These are phyloP conservation scores for Anastatus disparis DNA, from an alignment of 1,140 invertebrate genomes.

Conservation along the genomic window DNA sequence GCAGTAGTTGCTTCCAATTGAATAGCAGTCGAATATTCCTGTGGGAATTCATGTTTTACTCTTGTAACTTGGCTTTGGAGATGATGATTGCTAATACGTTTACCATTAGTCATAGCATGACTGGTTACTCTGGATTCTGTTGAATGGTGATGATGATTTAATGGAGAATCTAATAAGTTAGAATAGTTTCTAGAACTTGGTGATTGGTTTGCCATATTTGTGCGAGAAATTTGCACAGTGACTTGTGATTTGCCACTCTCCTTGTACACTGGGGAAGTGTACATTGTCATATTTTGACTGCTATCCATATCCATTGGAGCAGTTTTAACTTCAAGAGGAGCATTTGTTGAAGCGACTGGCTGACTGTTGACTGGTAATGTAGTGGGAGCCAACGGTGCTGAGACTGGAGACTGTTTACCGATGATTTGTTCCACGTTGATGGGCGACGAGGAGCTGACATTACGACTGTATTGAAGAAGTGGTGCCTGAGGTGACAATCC, in stretches of 20 bases:
- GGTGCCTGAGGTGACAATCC: conserved; percentile 39
- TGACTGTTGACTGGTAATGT: conserved; percentile 43
- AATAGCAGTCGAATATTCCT: conserved; percentile 55
- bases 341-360: conserved; percentile 27
- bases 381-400: conserved; percentile 39
- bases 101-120: conserved; percentile 54
- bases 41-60: conserved; percentile 55
- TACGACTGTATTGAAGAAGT: conserved; percentile 41
- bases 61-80: conserved; percentile 46
- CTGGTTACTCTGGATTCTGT: conserved; percentile 33
- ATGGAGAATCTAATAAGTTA: conserved; percentile 52
- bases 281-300: conserved; percentile 46
- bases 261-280: conserved; percentile 53
- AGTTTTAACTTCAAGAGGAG: conserved; percentile 50
- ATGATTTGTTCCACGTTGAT: conserved; percentile 26
- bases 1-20: conserved; percentile 61
- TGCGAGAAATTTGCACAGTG: conserved; percentile 52
- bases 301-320: conserved; percentile 53
- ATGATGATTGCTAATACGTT: conserved; percentile 52
- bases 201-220: conserved; percentile 47
- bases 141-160: conserved; percentile 40
- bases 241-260: conserved; percentile 53
- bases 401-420: background rate
- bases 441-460: conserved; percentile 5
- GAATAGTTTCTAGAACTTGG: conserved; percentile 44